Evolutionary conservation across 2,113 vertebrate species (phyloP).

Genomic region (Urocynchramus pylzowi): DNA sequence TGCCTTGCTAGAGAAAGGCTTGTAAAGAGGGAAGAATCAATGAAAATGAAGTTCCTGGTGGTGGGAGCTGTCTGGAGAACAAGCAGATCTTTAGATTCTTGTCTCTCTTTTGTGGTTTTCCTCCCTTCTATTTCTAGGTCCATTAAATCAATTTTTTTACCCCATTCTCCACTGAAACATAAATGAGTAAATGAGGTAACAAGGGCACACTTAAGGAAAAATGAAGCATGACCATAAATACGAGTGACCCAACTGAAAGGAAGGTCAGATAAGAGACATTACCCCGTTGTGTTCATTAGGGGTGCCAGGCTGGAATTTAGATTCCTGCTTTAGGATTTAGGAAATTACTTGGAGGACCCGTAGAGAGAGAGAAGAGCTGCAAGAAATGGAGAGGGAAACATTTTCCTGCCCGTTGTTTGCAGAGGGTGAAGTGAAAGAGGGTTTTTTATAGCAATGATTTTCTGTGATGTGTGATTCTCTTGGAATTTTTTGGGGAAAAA

Average conservation of each 20-base stretch:
- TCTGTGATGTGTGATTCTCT: background rate
- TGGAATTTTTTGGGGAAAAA: rapidly evolving
- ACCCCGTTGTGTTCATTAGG: background rate
- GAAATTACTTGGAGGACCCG: rapidly evolving
- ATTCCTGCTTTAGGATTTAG: background rate
- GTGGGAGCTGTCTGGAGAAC: background rate
- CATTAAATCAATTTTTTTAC: slow-evolving; percentile 6
- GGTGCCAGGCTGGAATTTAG: background rate
- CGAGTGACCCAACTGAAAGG: background rate
- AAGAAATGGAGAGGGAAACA: background rate
- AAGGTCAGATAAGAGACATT: background rate
- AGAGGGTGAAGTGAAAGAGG: background rate
- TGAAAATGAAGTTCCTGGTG: background rate
- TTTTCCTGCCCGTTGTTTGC: background rate
- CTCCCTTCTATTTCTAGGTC: background rate
- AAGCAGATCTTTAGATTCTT: background rate
- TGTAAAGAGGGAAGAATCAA: background rate
- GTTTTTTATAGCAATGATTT: background rate
- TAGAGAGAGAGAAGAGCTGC: background rate
- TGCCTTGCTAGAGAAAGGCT: background rate
- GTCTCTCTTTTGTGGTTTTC: background rate
- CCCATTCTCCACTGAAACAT: background rate
- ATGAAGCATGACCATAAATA: background rate
- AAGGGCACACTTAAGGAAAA: background rate
- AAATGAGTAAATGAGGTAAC: background rate